Conservation (phyloP, 2,888 invertebrate genomes). For the Drosophila nigritarsus region DNA sequence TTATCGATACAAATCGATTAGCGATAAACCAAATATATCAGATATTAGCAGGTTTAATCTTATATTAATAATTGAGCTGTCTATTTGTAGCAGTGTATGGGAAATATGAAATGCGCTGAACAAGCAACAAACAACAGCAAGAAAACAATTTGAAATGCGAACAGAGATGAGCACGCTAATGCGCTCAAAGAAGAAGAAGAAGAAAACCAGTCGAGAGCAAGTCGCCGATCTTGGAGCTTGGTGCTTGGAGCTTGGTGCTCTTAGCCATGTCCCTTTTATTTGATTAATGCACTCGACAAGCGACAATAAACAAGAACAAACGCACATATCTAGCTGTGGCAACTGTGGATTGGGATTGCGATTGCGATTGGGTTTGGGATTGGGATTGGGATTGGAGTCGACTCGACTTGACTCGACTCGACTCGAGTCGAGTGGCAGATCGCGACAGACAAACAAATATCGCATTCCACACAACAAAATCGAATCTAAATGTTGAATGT, state of each 20-base stretch:
- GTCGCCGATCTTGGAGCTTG: not conserved
- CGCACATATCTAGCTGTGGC: conserved; percentile 27
- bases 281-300: conserved; percentile 80
- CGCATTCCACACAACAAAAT: conserved; percentile 58
- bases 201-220: conserved; percentile 13
- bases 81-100: not conserved
- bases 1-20: not conserved
- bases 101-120: conserved; percentile 56
- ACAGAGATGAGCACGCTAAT: conserved; percentile 69
- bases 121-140: conserved; percentile 7
- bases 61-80: too few relatives aligned
- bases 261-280: conserved; percentile 54
- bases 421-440: conserved; percentile 25
- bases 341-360: conserved; percentile 11
- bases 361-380: not conserved
- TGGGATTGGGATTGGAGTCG: conserved; percentile 1
- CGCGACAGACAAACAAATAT: conserved; percentile 69
- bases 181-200: conserved; percentile 25
- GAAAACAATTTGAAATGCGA: conserved; percentile 46
- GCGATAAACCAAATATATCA: not conserved
- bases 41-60: not conserved
- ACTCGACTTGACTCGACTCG: not conserved
- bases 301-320: conserved; percentile 79
- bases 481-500: conserved; percentile 30
- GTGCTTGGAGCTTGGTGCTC: not conserved